Evolutionary conservation across 1,140 invertebrate species (phyloP), one percentile per base, ranked within the genome.

Genomic region (Anastatus disparis): DNA sequence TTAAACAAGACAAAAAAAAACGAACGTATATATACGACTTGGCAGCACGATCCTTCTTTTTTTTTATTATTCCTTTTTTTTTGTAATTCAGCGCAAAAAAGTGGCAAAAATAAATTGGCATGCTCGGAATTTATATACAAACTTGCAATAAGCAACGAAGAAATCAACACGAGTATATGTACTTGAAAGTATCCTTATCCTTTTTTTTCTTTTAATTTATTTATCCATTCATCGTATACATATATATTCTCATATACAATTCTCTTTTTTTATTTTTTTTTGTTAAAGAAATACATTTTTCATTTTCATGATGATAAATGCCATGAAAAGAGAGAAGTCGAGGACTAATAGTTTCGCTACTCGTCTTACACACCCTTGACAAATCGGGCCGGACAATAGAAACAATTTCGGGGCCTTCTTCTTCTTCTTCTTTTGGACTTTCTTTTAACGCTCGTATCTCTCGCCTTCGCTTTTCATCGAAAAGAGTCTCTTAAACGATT

Each of bases 331-430:
- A 40, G 61, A 22, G 42, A 42, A 48, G 59, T 68, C 65, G 65
- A 24, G 53, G 70, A 77, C 79, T 83, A 83, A 83, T 82, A 81
- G 79, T 82, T 79, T 82, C 70, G 83, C 84, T 84, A 84, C 84
- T 71, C 79, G 84, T 82, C 76, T 85, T 83, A 81, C 81, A 81
- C 65, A 46, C 81, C 79, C 82, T 73, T 81, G 80, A 81, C 82
- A 85, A 85, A 85, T 84, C 79, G 81, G n/a, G 42, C 50, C 40
- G 76, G 72, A 85, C 83, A 85, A 85, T 84, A 79, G 77, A 83
- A 84, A 85, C 78, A 81, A 84, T 85, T 84, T 84, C 75, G 76
- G 76, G 76, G 75, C 72, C 52, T 10, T n/a, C 46, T 15, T 72
- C 46, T n/a, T n/a, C n/a, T n/a, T n/a, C n/a, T n/a, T n/a, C n/a